Evolutionary conservation across 2,888 invertebrate genomes (phyloP), one percentile per base, ranked within the genome.

Genomic region (Drosophila setosimentum): DNA sequence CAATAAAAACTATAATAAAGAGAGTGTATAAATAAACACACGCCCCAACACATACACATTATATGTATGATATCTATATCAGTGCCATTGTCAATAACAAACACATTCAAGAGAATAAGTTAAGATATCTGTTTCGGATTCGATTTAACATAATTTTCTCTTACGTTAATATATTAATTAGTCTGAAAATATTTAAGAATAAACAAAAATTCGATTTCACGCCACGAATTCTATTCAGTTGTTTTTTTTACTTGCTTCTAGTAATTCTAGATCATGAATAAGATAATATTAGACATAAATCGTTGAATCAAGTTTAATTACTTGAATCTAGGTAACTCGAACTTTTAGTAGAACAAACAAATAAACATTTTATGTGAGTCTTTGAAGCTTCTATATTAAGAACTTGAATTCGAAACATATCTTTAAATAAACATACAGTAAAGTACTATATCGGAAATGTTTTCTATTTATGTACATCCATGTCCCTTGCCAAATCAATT

Each of bases 401-500:
- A 16, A 32, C 11, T 48, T 54, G 2, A 55, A 1, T 37, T 48
- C 48, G 30, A 51, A 35, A 24, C 30, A 18, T 10, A 27, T 24
- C 13, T 18, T 24, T 42, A 42, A 50, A 7, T 13, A 21, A 13
- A 18, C 13, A 27, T 45, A 71, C 55, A 60, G 51, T 45, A 58
- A 60, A 74, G 49, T 70, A 65, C 64, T 16, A 70, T 64, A 66
- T 50, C 21, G 53, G 50, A 62, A 54, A 32, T n/a, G 58, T 59
- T 63, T 37, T 61, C 33, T 51, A 37, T 73, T 49, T 68, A 54
- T 70, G 80, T 82, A 55, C 50, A 54, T 68, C 16, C 33, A 16
- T 68, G 68, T 73, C 65, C 67, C 40, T 51, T 73, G 51, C 68
- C 70, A 72, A 64, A 53, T 32, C 55, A 29, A 66, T 58, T 53